Percentiles rank a stretch among this genome's conserved stretches.
Conservation (phyloP, 2,888 invertebrate species). For the Rhaphigaster nebulosa region DNA sequence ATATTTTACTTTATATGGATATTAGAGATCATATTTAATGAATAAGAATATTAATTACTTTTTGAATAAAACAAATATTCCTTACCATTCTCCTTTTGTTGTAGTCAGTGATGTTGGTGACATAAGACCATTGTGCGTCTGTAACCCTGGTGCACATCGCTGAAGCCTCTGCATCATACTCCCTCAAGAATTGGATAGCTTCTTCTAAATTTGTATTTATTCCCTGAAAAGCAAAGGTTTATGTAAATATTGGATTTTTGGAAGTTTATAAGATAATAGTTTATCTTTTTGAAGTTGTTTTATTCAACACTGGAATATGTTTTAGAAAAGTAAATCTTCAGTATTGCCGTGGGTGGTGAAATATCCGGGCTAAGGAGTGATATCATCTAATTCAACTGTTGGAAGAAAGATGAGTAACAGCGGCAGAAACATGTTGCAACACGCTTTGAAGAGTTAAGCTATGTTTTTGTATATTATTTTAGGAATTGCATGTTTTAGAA, state of each 20-base stretch:
- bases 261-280: no score
- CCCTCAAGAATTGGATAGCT: slow-evolving; percentile 79
- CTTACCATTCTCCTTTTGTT: slow-evolving; percentile 78
- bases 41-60: background rate
- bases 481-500: no score
- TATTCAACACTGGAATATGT: background rate
- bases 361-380: background rate
- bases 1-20: background rate
- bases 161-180: slow-evolving; percentile 81
- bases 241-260: no score
- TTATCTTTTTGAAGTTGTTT: background rate
- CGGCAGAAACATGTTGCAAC: background rate
- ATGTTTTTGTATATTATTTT: no score
- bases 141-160: slow-evolving; percentile 80
- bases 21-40: background rate
- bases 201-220: slow-evolving; percentile 69
- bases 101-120: slow-evolving; percentile 81
- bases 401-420: background rate
- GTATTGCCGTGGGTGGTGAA: background rate
- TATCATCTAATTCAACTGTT: background rate
- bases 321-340: background rate
- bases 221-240: slow-evolving; percentile 59
- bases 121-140: slow-evolving; percentile 81
- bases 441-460: background rate
- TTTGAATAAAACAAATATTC: background rate